These are phyloP conservation scores for Hystrix brachyura DNA, from an alignment of 2,113 vertebrate genomes.

Conservation along the genomic window DNA sequence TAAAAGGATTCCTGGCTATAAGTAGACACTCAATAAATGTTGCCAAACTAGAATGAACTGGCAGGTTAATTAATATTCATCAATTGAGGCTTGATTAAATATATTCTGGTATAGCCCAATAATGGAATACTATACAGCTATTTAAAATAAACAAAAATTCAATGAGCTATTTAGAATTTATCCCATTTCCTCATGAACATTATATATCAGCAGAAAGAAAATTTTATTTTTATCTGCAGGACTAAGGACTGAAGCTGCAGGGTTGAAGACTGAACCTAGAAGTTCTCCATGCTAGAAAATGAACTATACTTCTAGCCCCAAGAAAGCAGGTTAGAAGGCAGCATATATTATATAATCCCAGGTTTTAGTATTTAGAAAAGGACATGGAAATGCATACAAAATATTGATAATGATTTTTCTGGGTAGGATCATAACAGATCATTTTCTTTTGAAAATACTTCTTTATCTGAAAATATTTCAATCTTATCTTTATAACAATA, in stretches of 20 bases:
- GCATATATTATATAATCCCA: background rate
- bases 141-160: slow-evolving; percentile 13
- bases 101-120: background rate
- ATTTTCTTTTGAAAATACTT: background rate
- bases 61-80: background rate
- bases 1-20: background rate
- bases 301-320: background rate
- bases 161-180: background rate
- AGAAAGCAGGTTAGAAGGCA: background rate
- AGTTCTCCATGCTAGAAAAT: too few relatives aligned
- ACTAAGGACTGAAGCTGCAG: background rate
- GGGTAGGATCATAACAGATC: background rate
- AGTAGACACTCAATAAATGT: background rate
- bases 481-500: slow-evolving; percentile 11
- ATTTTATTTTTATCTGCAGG: background rate
- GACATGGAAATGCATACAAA: background rate
- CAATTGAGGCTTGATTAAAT: background rate
- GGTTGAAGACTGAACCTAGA: background rate
- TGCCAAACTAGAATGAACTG: background rate
- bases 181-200: background rate
- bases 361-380: background rate
- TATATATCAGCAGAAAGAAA: background rate
- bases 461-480: background rate
- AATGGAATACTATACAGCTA: background rate
- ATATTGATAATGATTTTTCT: background rate